phyloP scores from a whole-genome alignment of 2,888 invertebrate genomes.

The Drosophila infuscata region DNA sequence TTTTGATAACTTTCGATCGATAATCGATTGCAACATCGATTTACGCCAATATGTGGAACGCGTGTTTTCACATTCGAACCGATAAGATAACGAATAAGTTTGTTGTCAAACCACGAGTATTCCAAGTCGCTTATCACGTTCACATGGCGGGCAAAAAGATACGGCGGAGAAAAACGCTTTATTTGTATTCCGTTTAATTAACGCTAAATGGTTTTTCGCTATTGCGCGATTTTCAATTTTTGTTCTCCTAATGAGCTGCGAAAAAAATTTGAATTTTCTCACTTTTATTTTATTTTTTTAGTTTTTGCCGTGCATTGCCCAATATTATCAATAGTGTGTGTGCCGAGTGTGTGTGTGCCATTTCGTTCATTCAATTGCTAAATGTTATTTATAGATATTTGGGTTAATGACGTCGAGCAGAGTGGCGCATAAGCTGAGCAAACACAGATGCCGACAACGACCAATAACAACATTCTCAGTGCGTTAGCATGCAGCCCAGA shows the following conservation, averaged over 20 bases:
- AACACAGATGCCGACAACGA: slow-evolving; percentile 49
- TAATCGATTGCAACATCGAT: slow-evolving; percentile 57
- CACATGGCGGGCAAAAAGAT: slow-evolving; percentile 22
- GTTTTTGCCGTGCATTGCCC: slow-evolving; percentile 23
- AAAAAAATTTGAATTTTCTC: slow-evolving; percentile 37
- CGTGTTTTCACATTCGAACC: slow-evolving; percentile 29
- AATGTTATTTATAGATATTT: slow-evolving; percentile 74
- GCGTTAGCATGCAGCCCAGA: slow-evolving; percentile 41
- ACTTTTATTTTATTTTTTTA: slow-evolving; percentile 6
- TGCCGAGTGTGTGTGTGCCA: slow-evolving; percentile 42
- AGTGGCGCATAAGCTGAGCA: slow-evolving; percentile 33
- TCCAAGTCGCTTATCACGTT: slow-evolving; percentile 38
- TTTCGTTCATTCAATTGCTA: slow-evolving; percentile 65
- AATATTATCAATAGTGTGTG: slow-evolving; percentile 26
- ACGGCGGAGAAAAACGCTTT: not conserved
- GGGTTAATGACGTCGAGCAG: slow-evolving; percentile 74
- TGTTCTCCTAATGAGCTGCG: slow-evolving; percentile 36
- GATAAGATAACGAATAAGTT: slow-evolving; percentile 46
- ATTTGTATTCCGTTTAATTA: slow-evolving; percentile 30
- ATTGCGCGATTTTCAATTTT: slow-evolving; percentile 3
- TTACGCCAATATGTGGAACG: slow-evolving; percentile 8
- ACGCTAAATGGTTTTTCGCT: slow-evolving; percentile 31
- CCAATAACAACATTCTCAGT: slow-evolving; percentile 27
- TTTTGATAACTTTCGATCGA: slow-evolving; percentile 62
- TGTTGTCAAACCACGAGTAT: slow-evolving; percentile 7